Base-by-base conservation (phyloP, 2,888 invertebrate species). In the Rotaria macrura region DNA sequence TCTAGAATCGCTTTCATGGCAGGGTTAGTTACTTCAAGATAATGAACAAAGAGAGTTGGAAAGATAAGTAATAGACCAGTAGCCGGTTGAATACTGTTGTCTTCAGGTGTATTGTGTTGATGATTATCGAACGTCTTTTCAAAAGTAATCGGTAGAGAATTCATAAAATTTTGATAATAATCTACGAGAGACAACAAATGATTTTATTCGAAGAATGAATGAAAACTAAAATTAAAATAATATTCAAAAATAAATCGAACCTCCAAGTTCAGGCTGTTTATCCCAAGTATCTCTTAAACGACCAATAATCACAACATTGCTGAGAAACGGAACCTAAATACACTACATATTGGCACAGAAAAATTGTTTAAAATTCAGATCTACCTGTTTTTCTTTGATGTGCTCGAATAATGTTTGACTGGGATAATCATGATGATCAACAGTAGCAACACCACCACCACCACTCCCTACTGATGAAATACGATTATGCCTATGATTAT, bases 21-120 rank as follows among this genome's bases (percentile, higher is more conserved):
- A 43, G 40, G 9, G 43, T 43, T 79, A 9, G 79, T 79, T 40
- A 40, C 79, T 79, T 79, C 79, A 2, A 79, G 43, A 79, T 25
- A 79, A 43, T 79, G 79, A 25, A 79, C 14, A n/a, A 79, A 79
- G 43, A 79, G 79, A 14, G 79, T 79, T 79, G 79, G 79, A 79
- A 79, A 79, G 12, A 79, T 79, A 23, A 79, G 43, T 43, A 79
- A 79, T 4, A 79, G n/a, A n/a, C 79, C 79, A n/a, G 79, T 79
- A n/a, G 43, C 79, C 5, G 34, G 34, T 34, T 34, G 29, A 34
- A 34, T 4, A 34, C 7, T 34, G 43, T 25, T 43, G 14, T 34
- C n/a, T 6, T 43, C 79, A 9, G 79, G 40, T n/a, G 79, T 40
- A 43, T 43, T n/a, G n/a, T 43, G 43, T 43, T 79, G 40, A n/a